Conservation (phyloP, 2,888 invertebrate genomes). For the Alentia gelatinosa region DNA sequence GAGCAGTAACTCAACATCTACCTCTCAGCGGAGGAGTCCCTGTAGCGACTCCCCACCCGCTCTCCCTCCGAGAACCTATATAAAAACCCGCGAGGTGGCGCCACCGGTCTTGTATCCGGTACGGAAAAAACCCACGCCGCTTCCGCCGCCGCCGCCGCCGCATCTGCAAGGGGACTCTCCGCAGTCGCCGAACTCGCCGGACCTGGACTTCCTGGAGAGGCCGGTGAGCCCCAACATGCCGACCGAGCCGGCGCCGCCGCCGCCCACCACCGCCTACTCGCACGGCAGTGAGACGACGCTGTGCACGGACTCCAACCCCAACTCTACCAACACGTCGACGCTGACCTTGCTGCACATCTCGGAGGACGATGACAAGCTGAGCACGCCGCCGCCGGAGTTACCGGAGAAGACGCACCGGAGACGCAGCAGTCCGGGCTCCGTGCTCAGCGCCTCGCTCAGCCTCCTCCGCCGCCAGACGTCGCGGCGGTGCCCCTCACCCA, state of each 20-base stretch:
- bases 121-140: background rate
- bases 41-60: slow-evolving; percentile 42
- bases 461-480: background rate
- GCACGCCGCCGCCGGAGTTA: slow-evolving; percentile 45
- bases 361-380: slow-evolving; percentile 42
- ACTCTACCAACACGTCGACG: slow-evolving; percentile 54
- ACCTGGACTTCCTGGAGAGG: background rate
- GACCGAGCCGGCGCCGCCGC: background rate
- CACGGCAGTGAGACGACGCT: slow-evolving; percentile 40
- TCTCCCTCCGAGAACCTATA: slow-evolving; percentile 19
- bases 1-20: background rate
- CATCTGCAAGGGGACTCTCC: background rate
- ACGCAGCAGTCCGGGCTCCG: background rate
- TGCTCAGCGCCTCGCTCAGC: background rate
- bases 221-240: slow-evolving; percentile 28
- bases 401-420: slow-evolving; percentile 55
- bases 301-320: slow-evolving; percentile 48
- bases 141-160: background rate
- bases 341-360: slow-evolving; percentile 34
- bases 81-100: background rate
- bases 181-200: background rate
- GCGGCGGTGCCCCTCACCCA: background rate
- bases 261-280: background rate
- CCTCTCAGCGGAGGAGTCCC: background rate
- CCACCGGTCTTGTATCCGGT: background rate